Percentiles rank a stretch among this genome's conserved stretches.
Evolutionary conservation across 2,797 vertebrate species (phyloP).

Genomic region (Falco rusticolus): DNA sequence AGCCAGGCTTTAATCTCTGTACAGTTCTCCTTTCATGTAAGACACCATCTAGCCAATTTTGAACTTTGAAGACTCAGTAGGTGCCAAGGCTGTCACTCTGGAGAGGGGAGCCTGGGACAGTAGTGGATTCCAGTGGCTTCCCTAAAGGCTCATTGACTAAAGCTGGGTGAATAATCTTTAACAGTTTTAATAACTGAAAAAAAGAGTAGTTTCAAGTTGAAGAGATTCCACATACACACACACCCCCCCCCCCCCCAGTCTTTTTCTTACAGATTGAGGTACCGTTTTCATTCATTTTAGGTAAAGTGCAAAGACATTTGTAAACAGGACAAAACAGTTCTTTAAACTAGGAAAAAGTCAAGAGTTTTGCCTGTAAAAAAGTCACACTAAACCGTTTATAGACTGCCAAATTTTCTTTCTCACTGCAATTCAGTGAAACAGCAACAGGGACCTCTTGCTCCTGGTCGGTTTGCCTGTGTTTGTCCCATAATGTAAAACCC

Average conservation of each 20-base stretch:
- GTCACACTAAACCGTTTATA: background rate
- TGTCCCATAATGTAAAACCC: background rate
- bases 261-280: background rate
- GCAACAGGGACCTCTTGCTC: background rate
- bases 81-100: background rate
- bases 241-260: background rate
- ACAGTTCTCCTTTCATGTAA: background rate
- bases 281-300: background rate
- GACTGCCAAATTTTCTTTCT: background rate
- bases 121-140: background rate
- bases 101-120: background rate
- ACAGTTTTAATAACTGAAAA: background rate
- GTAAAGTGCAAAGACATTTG: background rate
- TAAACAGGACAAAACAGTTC: background rate
- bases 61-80: background rate
- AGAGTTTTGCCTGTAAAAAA: background rate
- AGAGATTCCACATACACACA: background rate
- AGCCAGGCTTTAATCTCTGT: background rate
- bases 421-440: background rate
- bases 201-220: background rate
- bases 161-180: background rate
- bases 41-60: background rate
- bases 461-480: background rate
- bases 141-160: background rate
- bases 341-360: background rate